These are phyloP conservation scores for Metalampra italica DNA, from an alignment of 2,888 invertebrate species.

Conservation along the genomic window DNA sequence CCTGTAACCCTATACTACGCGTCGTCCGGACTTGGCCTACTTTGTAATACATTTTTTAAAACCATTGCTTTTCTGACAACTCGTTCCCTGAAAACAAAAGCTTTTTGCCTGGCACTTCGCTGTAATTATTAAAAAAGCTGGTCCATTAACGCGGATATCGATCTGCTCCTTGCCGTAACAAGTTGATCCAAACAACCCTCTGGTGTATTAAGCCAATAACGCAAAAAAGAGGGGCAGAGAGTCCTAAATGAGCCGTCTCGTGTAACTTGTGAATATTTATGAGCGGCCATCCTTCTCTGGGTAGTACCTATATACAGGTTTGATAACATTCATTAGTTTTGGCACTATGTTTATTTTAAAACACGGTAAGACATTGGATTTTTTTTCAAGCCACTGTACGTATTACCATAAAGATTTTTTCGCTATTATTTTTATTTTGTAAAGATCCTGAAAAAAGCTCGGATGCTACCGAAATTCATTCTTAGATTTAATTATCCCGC, in stretches of 20 bases:
- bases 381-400: not conserved
- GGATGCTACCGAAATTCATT: too few relatives aligned
- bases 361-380: not conserved
- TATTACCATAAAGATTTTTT: not conserved
- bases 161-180: slow-evolving; percentile 43
- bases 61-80: too few relatives aligned
- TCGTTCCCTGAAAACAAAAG: slow-evolving; percentile 8
- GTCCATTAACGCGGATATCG: slow-evolving; percentile 66
- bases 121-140: slow-evolving; percentile 64
- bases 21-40: too few relatives aligned
- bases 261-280: slow-evolving; percentile 75
- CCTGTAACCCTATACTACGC: too few relatives aligned
- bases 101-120: slow-evolving; percentile 30
- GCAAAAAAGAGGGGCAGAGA: slow-evolving; percentile 69
- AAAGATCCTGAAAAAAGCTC: too few relatives aligned
- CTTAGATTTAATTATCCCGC: too few relatives aligned
- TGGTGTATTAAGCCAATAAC: slow-evolving; percentile 70
- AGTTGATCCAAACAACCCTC: slow-evolving; percentile 68
- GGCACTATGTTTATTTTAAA: slow-evolving; percentile 14
- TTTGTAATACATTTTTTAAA: too few relatives aligned
- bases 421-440: too few relatives aligned
- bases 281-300: slow-evolving; percentile 51
- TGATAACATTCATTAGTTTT: slow-evolving; percentile 47
- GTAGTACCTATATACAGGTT: slow-evolving; percentile 39
- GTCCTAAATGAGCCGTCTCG: slow-evolving; percentile 71